Conservation (phyloP, 2,113 vertebrate species). For the Loxodonta africana region DNA sequence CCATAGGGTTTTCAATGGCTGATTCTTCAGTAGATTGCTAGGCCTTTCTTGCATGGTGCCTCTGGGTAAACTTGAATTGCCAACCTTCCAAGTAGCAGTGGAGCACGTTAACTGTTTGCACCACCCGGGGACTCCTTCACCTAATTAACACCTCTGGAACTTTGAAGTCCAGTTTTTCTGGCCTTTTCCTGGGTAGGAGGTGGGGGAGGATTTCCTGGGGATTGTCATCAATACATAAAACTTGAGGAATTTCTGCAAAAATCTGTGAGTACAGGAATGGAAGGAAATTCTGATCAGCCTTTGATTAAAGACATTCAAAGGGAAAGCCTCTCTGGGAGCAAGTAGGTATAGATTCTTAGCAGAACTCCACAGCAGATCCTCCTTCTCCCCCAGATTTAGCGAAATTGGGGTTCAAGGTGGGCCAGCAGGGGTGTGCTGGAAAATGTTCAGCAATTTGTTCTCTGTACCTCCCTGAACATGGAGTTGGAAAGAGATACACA, state of each 20-base stretch:
- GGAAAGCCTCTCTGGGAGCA: not conserved
- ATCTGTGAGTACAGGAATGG: not conserved
- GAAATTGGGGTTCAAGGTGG: not conserved
- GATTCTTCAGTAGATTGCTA: not conserved
- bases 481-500: not conserved
- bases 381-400: not conserved
- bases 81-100: not conserved
- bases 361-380: not conserved
- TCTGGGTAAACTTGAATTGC: not conserved
- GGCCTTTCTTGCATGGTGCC: not conserved
- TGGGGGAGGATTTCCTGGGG: not conserved
- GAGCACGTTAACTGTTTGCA: not conserved
- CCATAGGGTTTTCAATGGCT: not conserved
- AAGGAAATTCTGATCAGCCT: not conserved
- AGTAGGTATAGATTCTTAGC: not conserved
- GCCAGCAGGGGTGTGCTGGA: not conserved
- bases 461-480: accelerated
- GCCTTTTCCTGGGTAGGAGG: not conserved
- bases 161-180: not conserved
- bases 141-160: not conserved
- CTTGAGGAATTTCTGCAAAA: not conserved
- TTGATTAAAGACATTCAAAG: not conserved
- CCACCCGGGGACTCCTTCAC: not conserved
- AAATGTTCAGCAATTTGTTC: not conserved
- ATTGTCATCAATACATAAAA: not conserved